These are phyloP conservation scores for Drosophila neocordata DNA, from an alignment of 1,140 invertebrate species.

Conservation along the genomic window DNA sequence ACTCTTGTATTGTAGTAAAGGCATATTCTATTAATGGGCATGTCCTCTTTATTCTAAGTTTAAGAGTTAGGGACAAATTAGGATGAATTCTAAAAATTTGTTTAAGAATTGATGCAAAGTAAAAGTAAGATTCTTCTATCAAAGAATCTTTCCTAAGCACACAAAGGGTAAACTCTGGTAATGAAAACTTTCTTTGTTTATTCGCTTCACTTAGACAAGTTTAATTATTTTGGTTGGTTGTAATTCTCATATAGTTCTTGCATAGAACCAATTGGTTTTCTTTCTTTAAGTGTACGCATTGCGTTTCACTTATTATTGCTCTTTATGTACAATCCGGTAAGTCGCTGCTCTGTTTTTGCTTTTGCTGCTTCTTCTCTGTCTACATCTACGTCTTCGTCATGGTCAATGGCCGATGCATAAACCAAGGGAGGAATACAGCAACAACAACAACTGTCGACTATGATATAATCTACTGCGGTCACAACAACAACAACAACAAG, in stretches of 20 bases:
- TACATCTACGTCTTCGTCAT: slow-evolving; percentile 47
- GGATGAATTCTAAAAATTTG: no score
- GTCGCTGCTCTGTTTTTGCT: slow-evolving; percentile 38
- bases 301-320: slow-evolving; percentile 58
- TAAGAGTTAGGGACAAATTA: no score
- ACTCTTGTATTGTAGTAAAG: no score
- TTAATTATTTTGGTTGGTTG: no score
- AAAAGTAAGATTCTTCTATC: no score
- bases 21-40: no score
- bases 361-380: not conserved
- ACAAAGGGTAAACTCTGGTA: no score
- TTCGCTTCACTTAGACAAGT: no score
- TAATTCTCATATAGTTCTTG: not conserved
- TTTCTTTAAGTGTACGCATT: slow-evolving; percentile 40
- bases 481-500: not conserved
- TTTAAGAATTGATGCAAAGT: no score
- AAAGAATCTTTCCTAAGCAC: no score
- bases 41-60: no score
- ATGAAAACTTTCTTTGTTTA: no score
- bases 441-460: slow-evolving; percentile 33
- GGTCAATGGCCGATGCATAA: slow-evolving; percentile 70
- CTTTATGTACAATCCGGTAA: slow-evolving; percentile 76
- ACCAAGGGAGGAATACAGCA: slow-evolving; percentile 8
- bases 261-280: not conserved
- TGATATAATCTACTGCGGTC: slow-evolving; percentile 74